Evolutionary conservation across 2,113 vertebrate species (phyloP).

Genomic region (Gymnarchus niloticus): DNA sequence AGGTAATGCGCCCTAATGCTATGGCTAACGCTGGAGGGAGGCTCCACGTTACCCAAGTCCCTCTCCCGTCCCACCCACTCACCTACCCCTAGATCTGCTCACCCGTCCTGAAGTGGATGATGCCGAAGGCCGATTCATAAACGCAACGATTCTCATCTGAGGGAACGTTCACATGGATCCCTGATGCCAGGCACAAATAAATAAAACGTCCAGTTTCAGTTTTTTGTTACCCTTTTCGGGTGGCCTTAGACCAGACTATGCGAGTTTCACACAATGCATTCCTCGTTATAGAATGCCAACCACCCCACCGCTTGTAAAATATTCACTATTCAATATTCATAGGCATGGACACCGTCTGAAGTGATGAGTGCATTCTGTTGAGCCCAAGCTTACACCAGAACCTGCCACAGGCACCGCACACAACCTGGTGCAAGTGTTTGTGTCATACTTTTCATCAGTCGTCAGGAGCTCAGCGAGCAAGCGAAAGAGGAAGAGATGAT

Average conservation of each 20-base stretch:
- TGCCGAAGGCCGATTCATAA: not conserved
- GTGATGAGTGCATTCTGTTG: no score
- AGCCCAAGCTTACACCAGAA: no score
- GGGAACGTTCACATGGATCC: not conserved
- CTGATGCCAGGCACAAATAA: not conserved
- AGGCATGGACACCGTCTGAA: not conserved
- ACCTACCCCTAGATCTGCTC: not conserved
- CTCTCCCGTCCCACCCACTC: not conserved
- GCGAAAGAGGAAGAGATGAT: no score
- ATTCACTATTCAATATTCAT: not conserved
- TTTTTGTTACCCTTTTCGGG: not conserved
- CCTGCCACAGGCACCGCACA: not conserved
- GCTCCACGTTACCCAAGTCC: no score
- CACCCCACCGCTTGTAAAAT: slow-evolving; percentile 9
- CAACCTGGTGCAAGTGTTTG: not conserved
- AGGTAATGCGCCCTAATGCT: not conserved
- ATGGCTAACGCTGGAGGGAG: not conserved
- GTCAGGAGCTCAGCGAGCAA: no score
- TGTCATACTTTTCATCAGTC: no score
- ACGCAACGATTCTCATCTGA: not conserved
- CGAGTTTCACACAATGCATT: not conserved
- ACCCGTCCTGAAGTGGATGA: not conserved
- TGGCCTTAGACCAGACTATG: not conserved
- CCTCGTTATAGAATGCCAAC: not conserved
- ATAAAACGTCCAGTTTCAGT: slow-evolving; percentile 21